phyloP scores from a whole-genome alignment of 2,888 invertebrate species.

The Lacanobia wlatinum region DNA sequence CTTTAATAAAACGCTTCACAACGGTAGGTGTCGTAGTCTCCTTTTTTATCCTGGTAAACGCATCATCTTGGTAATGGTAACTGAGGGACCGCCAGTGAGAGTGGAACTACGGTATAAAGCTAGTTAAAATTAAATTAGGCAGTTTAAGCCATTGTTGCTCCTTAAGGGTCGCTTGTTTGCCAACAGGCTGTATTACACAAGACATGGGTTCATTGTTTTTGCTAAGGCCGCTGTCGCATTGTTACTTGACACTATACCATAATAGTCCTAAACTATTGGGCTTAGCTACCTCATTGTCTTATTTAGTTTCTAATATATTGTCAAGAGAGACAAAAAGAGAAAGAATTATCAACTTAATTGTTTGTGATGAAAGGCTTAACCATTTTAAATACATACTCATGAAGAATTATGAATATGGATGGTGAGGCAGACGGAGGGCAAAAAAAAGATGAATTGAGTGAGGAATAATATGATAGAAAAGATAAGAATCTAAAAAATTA shows the following conservation, averaged over 20 bases:
- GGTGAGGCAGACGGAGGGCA: background rate
- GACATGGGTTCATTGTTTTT: conserved; percentile 57
- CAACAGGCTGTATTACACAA: conserved; percentile 25
- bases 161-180: conserved; percentile 36
- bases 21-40: too few species aligned
- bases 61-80: too few species aligned
- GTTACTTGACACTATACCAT: conserved; percentile 4
- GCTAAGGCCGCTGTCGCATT: conserved; percentile 16
- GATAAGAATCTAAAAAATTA: background rate
- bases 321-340: background rate
- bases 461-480: background rate
- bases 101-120: background rate
- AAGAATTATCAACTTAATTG: too few species aligned
- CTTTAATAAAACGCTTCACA: too few species aligned
- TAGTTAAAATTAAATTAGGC: conserved; percentile 14
- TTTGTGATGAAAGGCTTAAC: background rate
- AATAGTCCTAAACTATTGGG: conserved; percentile 18
- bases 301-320: conserved; percentile 1
- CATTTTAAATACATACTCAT: background rate
- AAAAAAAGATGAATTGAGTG: background rate
- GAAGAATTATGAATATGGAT: background rate
- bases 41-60: too few species aligned
- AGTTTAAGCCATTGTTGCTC: conserved; percentile 26
- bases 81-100: too few species aligned
- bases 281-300: conserved; percentile 16